Evolutionary conservation across 1,140 invertebrate genomes (phyloP).

Genomic region (Araneus ventricosus): DNA sequence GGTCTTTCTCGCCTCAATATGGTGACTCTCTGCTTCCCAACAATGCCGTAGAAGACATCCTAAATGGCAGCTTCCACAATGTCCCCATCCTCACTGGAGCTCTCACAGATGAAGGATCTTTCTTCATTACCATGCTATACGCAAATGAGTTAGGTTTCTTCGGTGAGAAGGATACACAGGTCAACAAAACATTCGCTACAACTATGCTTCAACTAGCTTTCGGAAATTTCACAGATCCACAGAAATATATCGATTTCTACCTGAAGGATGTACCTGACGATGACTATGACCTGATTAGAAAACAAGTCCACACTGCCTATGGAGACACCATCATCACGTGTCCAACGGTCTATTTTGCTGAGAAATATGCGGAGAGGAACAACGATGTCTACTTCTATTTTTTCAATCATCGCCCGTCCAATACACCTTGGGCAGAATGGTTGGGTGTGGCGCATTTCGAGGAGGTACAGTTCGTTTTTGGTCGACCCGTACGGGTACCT

Average conservation of each 20-base stretch:
- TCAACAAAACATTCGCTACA: neutral
- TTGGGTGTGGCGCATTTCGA: too few relatives aligned
- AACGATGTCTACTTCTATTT: constrained; percentile 76
- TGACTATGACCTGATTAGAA: too few relatives aligned
- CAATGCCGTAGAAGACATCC: neutral
- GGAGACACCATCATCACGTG: constrained; percentile 16
- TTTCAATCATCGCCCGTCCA: constrained; percentile 71
- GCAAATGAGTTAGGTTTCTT: neutral
- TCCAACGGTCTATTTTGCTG: constrained; percentile 16
- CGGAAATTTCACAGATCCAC: neutral
- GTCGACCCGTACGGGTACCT: constrained; percentile 38
- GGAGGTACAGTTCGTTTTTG: too few relatives aligned
- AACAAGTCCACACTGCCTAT: neutral
- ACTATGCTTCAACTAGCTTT: neutral
- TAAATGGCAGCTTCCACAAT: neutral
- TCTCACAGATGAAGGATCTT: neutral
- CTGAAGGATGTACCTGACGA: too few relatives aligned
- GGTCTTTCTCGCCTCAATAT: neutral
- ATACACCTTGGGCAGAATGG: constrained; percentile 54
- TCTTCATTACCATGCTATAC: neutral
- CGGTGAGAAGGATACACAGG: too few relatives aligned
- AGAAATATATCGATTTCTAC: neutral
- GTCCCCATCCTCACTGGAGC: neutral
- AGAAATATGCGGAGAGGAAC: neutral
- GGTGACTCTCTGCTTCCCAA: neutral